Base-by-base conservation (phyloP, 2,888 invertebrate genomes). In the Bombyx huttoni region DNA sequence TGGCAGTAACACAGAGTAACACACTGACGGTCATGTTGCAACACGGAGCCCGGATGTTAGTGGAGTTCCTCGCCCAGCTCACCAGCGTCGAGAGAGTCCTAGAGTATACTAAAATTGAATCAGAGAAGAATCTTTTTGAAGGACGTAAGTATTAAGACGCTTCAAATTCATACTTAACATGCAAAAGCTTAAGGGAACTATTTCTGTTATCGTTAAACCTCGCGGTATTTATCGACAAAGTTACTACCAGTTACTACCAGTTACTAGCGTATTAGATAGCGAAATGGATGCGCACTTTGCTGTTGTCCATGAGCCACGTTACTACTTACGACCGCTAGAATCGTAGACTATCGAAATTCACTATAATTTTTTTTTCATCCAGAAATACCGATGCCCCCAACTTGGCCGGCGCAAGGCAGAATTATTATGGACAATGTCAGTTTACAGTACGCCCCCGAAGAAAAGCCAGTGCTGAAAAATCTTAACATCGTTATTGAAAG, bases 31-130 rank as follows among this genome's bases (percentile, higher is more conserved):
- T 90, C 24, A 88, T 93, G 83, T 62, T 91, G 65, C 91, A 91
- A 66, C 96, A 95, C 92, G 95, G 94, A 0, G 94, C 96, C 72
- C 86, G 96, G 46, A 96, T 96, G 83, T 91, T 94, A 55, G 95
- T 96, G 0, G 96, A 96, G 81, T 91, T 93, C 52, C 89, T 93
- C 7, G 94, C 94, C 54, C 93, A 93, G 64, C 90, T 94, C 71
- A 94, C 93, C 72, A 92, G 94, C 3, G 96, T 97, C 0, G 97
- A 97, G 81, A 88, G 97, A 60, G 92, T 97, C 0, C 74, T 96
- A 9, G 95, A 96, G 68, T 97, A 97, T 76, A 91, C 92, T 0
- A 82, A 90, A 24, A 83, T 97, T n/a, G 83, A 90, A 2, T 84
- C 89, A 0, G 93, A 94, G 62, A 69, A 80, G 7, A 90, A 91